Base-by-base conservation (phyloP, 2,888 invertebrate species). In the Metacarcinus magister region DNA sequence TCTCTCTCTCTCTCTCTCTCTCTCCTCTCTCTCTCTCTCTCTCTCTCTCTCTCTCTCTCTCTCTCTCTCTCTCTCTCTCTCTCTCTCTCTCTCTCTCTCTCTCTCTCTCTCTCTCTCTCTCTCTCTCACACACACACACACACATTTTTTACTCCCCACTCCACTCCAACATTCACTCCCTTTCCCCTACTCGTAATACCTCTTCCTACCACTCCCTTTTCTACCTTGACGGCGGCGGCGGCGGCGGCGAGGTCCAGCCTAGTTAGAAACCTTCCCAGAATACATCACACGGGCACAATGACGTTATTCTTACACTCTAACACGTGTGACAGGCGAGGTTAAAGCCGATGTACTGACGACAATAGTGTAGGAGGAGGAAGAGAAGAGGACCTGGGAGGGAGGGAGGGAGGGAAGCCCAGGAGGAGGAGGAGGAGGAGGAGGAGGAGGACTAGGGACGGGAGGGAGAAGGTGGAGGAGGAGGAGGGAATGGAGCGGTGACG, bases 221-320 rank as follows among this genome's bases (percentile, higher is more conserved):
- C 13, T 82, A 28, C 32, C 82, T 13, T 82, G 28, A 82, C 28
- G 82, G 13, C 10, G 32, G 82, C 82, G 82, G 82, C 32, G 82
- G 82, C 32, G 82, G 82, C 32, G 67, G 32, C 28, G 32, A 13
- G 82, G 82, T 82, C 32, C 28, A 32, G 82, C 32, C 5, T 82
- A 82, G 89, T 94, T 94, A 89, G 89, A n/a, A 46, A 75, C 10
- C 82, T 60, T 90, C 89, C 89, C 87, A 92, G 95, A 95, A 95
- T 92, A 92, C 92, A 95, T 95, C 95, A 95, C 95, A 75, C 87
- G 46, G 48, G 48, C 46, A 95, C 95, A 95, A 75, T 95, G 92
- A 92, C 92, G 92, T 92, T 92, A 95, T 95, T 95, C 92, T 95
- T 95, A 92, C 92, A 90, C 95, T 75, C 95, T 95, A 92, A 92